These are phyloP conservation scores for Sardina pilchardus DNA, from an alignment of 2,113 vertebrate genomes.

Conservation along the genomic window DNA sequence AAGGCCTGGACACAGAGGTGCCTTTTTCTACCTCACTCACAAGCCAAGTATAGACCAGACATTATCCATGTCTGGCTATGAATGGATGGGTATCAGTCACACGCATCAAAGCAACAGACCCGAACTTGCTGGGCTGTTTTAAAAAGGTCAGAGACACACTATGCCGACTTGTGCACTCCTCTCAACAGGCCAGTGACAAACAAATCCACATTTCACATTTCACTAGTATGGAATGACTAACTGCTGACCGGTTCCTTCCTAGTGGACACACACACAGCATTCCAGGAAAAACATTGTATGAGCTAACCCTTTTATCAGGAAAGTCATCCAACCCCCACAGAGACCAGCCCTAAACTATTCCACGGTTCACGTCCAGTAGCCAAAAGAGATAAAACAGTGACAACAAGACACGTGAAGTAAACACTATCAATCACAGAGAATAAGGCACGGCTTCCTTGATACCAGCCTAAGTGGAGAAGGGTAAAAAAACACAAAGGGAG, in stretches of 20 bases:
- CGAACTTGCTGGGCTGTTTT: not conserved
- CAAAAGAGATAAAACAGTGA: constrained; percentile 2
- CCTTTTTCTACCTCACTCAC: not conserved
- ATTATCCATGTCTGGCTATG: not conserved
- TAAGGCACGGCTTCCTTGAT: not conserved
- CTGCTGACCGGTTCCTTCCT: not conserved
- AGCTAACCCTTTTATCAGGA: not conserved
- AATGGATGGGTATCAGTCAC: not conserved
- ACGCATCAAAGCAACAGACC: not conserved
- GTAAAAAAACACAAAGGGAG: not conserved
- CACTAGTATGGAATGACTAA: not conserved
- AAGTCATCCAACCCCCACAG: not conserved
- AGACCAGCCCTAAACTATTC: not conserved
- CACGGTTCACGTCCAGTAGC: not conserved
- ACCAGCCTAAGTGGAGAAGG: not conserved
- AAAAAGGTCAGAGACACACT: not conserved
- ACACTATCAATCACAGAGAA: constrained; percentile 1
- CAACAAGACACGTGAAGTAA: not conserved
- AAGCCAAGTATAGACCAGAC: not conserved
- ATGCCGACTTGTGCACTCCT: not conserved
- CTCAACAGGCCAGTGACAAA: not conserved
- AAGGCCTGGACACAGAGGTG: not conserved
- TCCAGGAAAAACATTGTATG: not conserved
- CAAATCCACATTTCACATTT: not conserved
- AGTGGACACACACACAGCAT: not conserved